phyloP scores from a whole-genome alignment of 1,140 invertebrate species.

The Magallana gigas region DNA sequence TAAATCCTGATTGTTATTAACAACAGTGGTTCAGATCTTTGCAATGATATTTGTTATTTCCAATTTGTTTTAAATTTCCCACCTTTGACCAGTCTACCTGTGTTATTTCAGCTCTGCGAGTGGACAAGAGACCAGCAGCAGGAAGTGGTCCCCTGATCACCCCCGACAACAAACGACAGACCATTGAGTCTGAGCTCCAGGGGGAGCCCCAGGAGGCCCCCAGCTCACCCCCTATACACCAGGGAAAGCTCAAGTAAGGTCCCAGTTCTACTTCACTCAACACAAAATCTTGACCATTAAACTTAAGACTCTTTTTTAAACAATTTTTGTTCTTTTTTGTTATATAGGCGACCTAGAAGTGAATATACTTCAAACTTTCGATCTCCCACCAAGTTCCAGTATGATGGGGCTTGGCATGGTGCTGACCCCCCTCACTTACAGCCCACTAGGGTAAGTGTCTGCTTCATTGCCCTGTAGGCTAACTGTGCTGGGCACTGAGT shows the following conservation, averaged over 20 bases:
- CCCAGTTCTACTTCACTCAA: not conserved
- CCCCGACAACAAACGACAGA: slow-evolving; percentile 61
- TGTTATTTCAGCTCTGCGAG: slow-evolving; percentile 55
- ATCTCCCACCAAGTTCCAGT: slow-evolving; percentile 68
- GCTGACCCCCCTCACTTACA: slow-evolving; percentile 71
- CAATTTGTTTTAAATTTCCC: too few species aligned
- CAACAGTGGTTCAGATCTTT: too few species aligned
- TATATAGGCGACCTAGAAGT: slow-evolving; percentile 64
- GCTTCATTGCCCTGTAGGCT: not conserved
- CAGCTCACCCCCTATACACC: not conserved
- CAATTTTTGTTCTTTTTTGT: not conserved
- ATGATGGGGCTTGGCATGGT: slow-evolving; percentile 75
- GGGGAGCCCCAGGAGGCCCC: not conserved
- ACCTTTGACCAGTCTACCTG: too few species aligned
- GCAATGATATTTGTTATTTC: not conserved
- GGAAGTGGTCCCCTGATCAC: slow-evolving; percentile 60
- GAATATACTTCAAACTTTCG: slow-evolving; percentile 75
- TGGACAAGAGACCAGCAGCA: slow-evolving; percentile 61
- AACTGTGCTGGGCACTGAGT: not conserved
- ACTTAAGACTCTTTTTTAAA: too few species aligned
- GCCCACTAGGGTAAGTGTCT: slow-evolving; percentile 55
- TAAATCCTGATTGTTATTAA: too few species aligned
- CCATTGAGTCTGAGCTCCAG: slow-evolving; percentile 49
- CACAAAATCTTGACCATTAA: too few species aligned
- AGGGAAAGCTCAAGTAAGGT: slow-evolving; percentile 59